Percentiles rank a stretch among this genome's conserved stretches.
These are phyloP conservation scores for Casuarius casuarius DNA, from an alignment of 2,113 vertebrate species.

Conservation along the genomic window DNA sequence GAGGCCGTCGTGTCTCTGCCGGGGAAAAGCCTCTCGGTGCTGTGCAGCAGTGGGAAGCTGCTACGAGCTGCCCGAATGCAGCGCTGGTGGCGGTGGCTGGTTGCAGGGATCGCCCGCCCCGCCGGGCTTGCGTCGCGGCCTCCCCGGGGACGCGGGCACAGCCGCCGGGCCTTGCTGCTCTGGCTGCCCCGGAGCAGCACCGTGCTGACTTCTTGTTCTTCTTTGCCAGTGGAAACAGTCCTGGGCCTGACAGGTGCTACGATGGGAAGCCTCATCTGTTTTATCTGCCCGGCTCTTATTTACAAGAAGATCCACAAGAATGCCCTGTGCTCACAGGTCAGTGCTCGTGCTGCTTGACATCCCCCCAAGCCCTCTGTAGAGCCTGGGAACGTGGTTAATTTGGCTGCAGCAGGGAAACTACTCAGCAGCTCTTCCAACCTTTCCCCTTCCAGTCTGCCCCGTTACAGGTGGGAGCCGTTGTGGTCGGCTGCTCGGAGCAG, in stretches of 20 bases:
- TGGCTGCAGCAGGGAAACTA: background rate
- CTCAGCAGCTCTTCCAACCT: background rate
- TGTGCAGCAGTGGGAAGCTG: background rate
- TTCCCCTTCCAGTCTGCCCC: background rate
- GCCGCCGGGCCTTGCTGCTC: fast-evolving
- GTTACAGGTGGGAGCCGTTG: slow-evolving; percentile 6
- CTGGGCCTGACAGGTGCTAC: slow-evolving; percentile 96
- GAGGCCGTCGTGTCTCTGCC: background rate
- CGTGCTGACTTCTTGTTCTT: slow-evolving; percentile 38
- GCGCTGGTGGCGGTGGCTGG: background rate
- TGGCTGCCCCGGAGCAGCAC: background rate
- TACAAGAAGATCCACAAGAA: slow-evolving; percentile 94
- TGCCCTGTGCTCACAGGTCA: slow-evolving; percentile 88
- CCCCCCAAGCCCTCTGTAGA: background rate
- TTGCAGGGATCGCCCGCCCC: background rate
- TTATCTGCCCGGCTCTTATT: slow-evolving; percentile 97
- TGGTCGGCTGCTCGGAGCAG: background rate
- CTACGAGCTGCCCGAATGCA: background rate
- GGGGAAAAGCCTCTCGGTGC: background rate
- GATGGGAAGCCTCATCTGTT: slow-evolving; percentile 98
- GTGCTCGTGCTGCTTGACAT: slow-evolving; percentile 34
- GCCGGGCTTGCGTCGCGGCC: background rate
- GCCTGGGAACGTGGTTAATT: background rate
- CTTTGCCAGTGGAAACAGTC: slow-evolving; percentile 91
- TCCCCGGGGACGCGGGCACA: background rate